Evolutionary conservation across 2,113 vertebrate genomes (phyloP).

Genomic region (Cricetomys ansorgei): DNA sequence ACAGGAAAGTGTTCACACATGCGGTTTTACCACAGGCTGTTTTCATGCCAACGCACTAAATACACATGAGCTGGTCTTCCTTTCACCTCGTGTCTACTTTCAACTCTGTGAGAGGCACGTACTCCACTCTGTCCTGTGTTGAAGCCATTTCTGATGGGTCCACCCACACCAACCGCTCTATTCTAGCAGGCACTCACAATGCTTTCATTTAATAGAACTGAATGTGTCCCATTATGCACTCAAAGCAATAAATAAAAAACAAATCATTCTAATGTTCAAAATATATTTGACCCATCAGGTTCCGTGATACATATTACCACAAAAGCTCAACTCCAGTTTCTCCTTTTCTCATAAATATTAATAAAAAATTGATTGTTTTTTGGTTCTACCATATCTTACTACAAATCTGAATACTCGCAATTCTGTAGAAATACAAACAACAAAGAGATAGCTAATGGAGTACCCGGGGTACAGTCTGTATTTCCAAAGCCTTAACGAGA

Average conservation of each 20-base stretch:
- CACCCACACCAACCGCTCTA: not conserved
- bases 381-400: not conserved
- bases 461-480: not conserved
- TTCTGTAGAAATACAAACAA: not conserved
- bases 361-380: not conserved
- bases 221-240: not conserved
- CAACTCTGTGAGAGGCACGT: not conserved
- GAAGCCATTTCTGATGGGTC: not conserved
- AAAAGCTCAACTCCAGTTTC: constrained; percentile 1
- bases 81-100: not conserved
- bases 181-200: not conserved
- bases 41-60: not conserved
- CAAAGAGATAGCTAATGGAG: not conserved
- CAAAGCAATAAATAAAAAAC: not conserved
- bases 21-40: not conserved
- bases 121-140: not conserved
- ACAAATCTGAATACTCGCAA: not conserved
- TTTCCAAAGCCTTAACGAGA: not conserved
- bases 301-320: not conserved
- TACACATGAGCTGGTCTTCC: not conserved
- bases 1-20: not conserved
- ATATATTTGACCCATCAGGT: not conserved
- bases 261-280: not conserved
- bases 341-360: constrained; percentile 8
- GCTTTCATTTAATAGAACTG: not conserved